Base-by-base conservation (phyloP, 2,797 vertebrate species). In the Poeciliopsis presidionis region DNA sequence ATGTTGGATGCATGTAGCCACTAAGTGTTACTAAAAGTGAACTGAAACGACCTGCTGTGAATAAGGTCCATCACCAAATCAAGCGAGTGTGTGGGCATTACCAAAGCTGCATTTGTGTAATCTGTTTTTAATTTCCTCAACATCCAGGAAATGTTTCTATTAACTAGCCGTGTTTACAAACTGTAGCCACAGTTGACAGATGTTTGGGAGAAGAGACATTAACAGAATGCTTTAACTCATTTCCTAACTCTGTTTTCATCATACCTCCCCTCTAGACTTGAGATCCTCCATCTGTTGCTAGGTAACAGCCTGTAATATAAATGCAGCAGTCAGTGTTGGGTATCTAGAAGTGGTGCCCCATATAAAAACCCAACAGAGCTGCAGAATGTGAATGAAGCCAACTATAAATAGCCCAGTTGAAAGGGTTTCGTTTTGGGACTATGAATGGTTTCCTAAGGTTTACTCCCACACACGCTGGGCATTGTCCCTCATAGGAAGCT, bases 331-430 rank as follows among this genome's bases (percentile, higher is more conserved):
- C 77, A 0, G 74, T 80, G 71, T 79, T 5, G 65, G 82, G 75
- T 80, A 86, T 90, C 84, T 80, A 84, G 85, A 90, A 92, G 78
- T 85, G 81, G 71, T 91, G 91, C 82, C 85, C 91, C 90, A 91
- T 84, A 92, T 93, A 90, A 82, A 82, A 90, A 75, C 73, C 72
- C 82, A 91, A 77, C 57, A 74, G 87, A 87, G 86, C 89, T 73
- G 81, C 81, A 88, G 86, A 92, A 88, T 89, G 85, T 94, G 92
- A 93, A 92, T 91, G 90, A 88, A 92, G 87, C 16, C 13, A 65
- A 84, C 90, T 91, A 92, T 87, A 93, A 92, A 93, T 94, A 94
- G 90, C 77, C 46, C 43, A 3, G 65, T 77, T 80, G 84, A 91
- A 89, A 88, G 81, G 87, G 33, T 86, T 90, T 75, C 41, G 75